These are phyloP conservation scores for Metopia argyrocephala DNA, from an alignment of 2,888 invertebrate species.

Conservation along the genomic window DNA sequence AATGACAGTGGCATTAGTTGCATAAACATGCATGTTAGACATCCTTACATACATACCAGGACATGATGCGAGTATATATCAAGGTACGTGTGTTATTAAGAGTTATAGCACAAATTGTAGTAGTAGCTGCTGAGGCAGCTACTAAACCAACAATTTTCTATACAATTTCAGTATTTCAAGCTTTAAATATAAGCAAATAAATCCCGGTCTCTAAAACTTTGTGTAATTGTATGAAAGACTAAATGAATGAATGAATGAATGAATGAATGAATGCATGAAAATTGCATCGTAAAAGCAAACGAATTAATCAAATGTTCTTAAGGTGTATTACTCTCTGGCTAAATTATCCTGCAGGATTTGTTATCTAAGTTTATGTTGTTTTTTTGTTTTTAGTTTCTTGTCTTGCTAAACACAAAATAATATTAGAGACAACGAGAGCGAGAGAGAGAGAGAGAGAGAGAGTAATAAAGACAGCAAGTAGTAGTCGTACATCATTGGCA, in stretches of 20 bases:
- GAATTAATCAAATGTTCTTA: conserved; percentile 65
- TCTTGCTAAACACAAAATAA: no score
- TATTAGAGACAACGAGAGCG: no score
- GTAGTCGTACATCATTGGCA: conserved; percentile 45
- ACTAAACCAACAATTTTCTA: conserved; percentile 6
- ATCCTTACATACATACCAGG: conserved; percentile 15
- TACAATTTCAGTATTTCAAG: not conserved
- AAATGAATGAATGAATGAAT: not conserved
- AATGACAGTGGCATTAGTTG: not conserved
- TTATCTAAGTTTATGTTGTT: conserved; percentile 18
- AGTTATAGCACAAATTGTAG: no score
- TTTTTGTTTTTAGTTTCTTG: not conserved
- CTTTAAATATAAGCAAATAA: no score
- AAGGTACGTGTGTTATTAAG: not conserved
- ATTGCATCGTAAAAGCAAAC: conserved; percentile 57
- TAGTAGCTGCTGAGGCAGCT: no score
- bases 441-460: not conserved
- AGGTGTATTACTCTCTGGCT: conserved; percentile 60
- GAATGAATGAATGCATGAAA: conserved; percentile 19
- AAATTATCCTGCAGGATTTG: conserved; percentile 55
- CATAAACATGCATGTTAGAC: not conserved
- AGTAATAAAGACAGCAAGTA: not conserved
- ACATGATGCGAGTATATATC: not conserved
- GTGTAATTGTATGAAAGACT: not conserved
- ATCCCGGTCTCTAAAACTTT: not conserved